These are phyloP conservation scores for Recurvirostra avosetta DNA, from an alignment of 2,113 vertebrate genomes.

Conservation along the genomic window DNA sequence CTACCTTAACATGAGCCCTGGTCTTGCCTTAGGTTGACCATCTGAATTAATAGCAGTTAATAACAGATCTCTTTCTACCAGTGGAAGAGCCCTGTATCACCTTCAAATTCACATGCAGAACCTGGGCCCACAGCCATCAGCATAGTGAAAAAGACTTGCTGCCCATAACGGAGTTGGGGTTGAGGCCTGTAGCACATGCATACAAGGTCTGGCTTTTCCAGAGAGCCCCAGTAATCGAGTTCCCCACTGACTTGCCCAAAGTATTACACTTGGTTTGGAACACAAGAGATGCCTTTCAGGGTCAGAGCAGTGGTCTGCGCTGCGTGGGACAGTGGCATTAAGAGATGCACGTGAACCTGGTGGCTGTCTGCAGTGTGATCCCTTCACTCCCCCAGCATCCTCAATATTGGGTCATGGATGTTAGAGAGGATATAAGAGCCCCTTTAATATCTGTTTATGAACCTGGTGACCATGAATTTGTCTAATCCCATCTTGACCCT, in stretches of 20 bases:
- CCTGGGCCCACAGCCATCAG: background rate
- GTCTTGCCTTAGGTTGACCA: background rate
- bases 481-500: background rate
- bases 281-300: background rate
- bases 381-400: background rate
- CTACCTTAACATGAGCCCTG: background rate
- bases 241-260: background rate
- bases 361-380: background rate
- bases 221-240: background rate
- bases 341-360: background rate
- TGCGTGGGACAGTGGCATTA: background rate
- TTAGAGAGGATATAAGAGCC: background rate
- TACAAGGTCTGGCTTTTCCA: background rate
- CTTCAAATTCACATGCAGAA: background rate
- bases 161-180: background rate
- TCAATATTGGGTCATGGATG: background rate
- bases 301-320: background rate
- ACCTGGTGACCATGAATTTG: background rate
- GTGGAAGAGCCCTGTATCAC: background rate
- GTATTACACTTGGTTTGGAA: background rate
- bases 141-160: background rate
- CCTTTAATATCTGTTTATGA: background rate
- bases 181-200: background rate
- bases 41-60: background rate
- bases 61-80: background rate